phyloP scores from a whole-genome alignment of 1,140 invertebrate genomes.

The Aphaenogaster rudis region DNA sequence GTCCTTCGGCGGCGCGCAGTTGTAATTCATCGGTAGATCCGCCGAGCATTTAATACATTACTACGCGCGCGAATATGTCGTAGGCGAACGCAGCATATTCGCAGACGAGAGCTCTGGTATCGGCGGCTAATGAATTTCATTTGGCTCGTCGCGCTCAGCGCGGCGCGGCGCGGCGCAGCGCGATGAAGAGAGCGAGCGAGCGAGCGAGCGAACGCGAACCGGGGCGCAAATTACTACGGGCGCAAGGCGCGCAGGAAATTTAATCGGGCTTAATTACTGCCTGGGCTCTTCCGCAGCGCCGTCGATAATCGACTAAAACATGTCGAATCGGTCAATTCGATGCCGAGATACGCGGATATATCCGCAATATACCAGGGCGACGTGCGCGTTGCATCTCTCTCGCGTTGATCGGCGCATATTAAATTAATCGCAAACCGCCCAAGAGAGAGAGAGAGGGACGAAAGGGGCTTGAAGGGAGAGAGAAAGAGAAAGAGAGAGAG shows the following conservation, averaged over 20 bases:
- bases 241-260: conserved; percentile 75
- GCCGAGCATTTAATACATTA: conserved; percentile 53
- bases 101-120: conserved; percentile 49
- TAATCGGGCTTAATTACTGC: conserved; percentile 77
- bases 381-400: conserved; percentile 56
- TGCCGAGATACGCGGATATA: conserved; percentile 60
- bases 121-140: conserved; percentile 74
- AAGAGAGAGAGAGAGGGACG: neutral
- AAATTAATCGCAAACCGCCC: conserved; percentile 70
- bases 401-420: conserved; percentile 67
- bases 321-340: conserved; percentile 71
- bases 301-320: conserved; percentile 74
- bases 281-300: conserved; percentile 67
- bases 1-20: conserved; percentile 41
- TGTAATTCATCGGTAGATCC: conserved; percentile 34
- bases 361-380: conserved; percentile 59
- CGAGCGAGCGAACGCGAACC: conserved; percentile 67
- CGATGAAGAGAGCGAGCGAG: neutral
- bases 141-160: conserved; percentile 68
- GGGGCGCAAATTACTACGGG: conserved; percentile 72
- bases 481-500: neutral
- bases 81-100: conserved; percentile 45
- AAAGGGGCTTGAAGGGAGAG: neutral
- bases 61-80: conserved; percentile 52
- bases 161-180: neutral